These are phyloP conservation scores for Motacilla alba DNA, from an alignment of 2,113 vertebrate species.

Conservation along the genomic window DNA sequence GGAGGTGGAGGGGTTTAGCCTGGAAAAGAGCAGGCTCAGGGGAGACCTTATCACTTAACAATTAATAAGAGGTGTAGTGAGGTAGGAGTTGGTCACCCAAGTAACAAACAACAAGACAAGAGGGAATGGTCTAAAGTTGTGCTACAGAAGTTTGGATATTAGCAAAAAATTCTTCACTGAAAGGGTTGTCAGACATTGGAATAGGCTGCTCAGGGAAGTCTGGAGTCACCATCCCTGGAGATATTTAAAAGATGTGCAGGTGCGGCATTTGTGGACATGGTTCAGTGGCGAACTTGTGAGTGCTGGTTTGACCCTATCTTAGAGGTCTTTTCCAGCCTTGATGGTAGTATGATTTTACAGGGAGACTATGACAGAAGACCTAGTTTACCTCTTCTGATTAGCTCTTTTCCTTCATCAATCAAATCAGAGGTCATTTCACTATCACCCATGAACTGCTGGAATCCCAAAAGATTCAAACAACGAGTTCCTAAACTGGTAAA, in stretches of 20 bases:
- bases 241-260: neutral
- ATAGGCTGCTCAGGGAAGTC: neutral
- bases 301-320: neutral
- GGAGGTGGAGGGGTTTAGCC: neutral
- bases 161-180: neutral
- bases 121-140: neutral
- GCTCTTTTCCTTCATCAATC: constrained; percentile 89
- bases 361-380: neutral
- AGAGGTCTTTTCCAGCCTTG: neutral
- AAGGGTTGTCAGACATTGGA: neutral
- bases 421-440: constrained; percentile 90
- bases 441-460: constrained; percentile 91
- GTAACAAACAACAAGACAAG: neutral
- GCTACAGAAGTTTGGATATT: neutral
- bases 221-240: neutral
- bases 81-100: neutral
- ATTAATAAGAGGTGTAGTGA: neutral
- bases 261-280: no score
- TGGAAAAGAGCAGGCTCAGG: neutral
- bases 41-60: neutral
- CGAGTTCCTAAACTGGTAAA: constrained; percentile 85
- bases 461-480: constrained; percentile 91
- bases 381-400: constrained; percentile 88
- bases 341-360: neutral
- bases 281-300: neutral